Conservation (phyloP, 2,888 invertebrate genomes). For the Phortica okadai region DNA sequence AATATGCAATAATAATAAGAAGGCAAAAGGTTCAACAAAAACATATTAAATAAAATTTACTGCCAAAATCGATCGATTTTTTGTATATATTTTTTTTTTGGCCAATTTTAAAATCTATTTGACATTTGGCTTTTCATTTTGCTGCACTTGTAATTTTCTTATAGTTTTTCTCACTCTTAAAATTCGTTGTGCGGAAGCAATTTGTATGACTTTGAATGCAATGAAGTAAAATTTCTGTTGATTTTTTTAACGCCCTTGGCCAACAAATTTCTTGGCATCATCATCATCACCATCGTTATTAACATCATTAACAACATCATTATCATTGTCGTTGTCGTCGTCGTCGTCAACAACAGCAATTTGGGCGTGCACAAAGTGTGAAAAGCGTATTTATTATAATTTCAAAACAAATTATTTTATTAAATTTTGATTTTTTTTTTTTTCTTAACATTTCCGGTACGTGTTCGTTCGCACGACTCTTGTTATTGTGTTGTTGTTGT, state of each 20-base stretch:
- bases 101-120: conserved; percentile 42
- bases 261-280: no score
- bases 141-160: no score
- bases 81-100: not conserved
- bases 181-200: conserved; percentile 47
- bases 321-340: no score
- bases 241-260: conserved; percentile 9
- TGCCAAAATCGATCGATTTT: not conserved
- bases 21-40: no score
- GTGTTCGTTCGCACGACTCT: no score
- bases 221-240: not conserved
- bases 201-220: not conserved
- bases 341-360: not conserved
- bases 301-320: no score
- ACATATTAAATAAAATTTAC: no score
- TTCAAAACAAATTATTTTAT: not conserved
- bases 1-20: not conserved
- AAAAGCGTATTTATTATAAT: not conserved
- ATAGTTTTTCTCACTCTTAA: not conserved
- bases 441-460: no score
- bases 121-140: conserved; percentile 51
- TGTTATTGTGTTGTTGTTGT: no score
- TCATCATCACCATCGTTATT: no score
- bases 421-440: no score
- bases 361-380: not conserved